phyloP scores from a whole-genome alignment of 2,888 invertebrate species.

The Sphaerophoria taeniata region DNA sequence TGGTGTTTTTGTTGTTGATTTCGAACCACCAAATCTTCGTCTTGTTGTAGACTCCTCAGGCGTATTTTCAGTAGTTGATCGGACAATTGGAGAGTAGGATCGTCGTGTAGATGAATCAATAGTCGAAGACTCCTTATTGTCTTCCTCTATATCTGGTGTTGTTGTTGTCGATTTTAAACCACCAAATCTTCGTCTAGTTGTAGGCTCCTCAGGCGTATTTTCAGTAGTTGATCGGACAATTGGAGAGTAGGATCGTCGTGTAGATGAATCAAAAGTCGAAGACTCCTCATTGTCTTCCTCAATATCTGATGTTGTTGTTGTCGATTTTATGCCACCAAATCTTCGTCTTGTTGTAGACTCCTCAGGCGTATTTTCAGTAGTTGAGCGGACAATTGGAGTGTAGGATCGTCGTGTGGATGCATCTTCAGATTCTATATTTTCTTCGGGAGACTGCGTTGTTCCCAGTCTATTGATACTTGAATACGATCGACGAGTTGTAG shows the following conservation, averaged over 20 bases:
- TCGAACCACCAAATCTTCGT: not conserved
- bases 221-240: slow-evolving; percentile 29
- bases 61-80: not conserved
- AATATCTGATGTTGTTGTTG: not conserved
- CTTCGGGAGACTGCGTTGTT: slow-evolving; percentile 14
- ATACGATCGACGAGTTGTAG: slow-evolving; percentile 59
- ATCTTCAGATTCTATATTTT: not conserved
- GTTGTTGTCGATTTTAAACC: too few species aligned
- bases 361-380: slow-evolving; percentile 11
- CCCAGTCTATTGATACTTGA: slow-evolving; percentile 37
- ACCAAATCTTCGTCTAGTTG: slow-evolving; percentile 22
- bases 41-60: not conserved
- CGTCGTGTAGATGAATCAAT: slow-evolving; percentile 43
- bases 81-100: slow-evolving; percentile 45
- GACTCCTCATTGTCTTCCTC: not conserved
- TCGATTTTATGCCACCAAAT: not conserved
- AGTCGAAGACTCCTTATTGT: not conserved
- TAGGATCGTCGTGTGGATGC: slow-evolving; percentile 57
- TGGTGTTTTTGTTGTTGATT: not conserved
- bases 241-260: slow-evolving; percentile 54
- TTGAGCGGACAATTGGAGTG: slow-evolving; percentile 25
- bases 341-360: slow-evolving; percentile 12
- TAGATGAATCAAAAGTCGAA: not conserved
- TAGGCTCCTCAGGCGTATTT: not conserved
- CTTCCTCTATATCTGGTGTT: not conserved